These are phyloP conservation scores for Tetranychus piercei DNA, from an alignment of 2,888 invertebrate genomes.

Conservation along the genomic window DNA sequence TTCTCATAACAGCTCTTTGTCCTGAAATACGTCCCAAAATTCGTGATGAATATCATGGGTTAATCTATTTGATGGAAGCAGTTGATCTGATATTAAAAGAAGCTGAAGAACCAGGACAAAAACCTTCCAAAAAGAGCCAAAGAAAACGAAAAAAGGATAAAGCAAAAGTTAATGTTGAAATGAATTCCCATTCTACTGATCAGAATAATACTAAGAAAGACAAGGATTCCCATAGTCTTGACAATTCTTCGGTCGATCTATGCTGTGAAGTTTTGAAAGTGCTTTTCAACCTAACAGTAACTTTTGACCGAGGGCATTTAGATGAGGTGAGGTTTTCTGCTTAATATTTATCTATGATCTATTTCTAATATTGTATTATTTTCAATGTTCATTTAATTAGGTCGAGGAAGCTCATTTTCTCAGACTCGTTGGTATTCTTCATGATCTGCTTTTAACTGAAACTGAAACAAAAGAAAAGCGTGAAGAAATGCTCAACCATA, in stretches of 20 bases:
- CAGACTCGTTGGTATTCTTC: constrained; percentile 50
- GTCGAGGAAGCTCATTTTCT: constrained; percentile 52
- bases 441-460: constrained; percentile 47
- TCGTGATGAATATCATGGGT: constrained; percentile 35
- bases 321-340: constrained; percentile 31
- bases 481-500: constrained; percentile 53
- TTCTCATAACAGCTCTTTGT: constrained; percentile 67
- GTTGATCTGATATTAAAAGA: constrained; percentile 34
- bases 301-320: constrained; percentile 33
- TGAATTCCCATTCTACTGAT: background rate
- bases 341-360: background rate
- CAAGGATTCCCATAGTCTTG: constrained; percentile 27
- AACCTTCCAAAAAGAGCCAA: constrained; percentile 18
- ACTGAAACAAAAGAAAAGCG: constrained; percentile 43
- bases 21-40: constrained; percentile 38
- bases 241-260: constrained; percentile 33
- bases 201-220: background rate
- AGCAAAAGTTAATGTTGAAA: background rate
- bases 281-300: constrained; percentile 36
- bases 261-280: constrained; percentile 37
- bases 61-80: constrained; percentile 37
- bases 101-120: constrained; percentile 18
- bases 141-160: constrained; percentile 19
- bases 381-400: constrained; percentile 29
- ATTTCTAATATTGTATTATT: background rate